Evolutionary conservation across 2,888 invertebrate species (phyloP).

Genomic region (Platycheirus albimanus): DNA sequence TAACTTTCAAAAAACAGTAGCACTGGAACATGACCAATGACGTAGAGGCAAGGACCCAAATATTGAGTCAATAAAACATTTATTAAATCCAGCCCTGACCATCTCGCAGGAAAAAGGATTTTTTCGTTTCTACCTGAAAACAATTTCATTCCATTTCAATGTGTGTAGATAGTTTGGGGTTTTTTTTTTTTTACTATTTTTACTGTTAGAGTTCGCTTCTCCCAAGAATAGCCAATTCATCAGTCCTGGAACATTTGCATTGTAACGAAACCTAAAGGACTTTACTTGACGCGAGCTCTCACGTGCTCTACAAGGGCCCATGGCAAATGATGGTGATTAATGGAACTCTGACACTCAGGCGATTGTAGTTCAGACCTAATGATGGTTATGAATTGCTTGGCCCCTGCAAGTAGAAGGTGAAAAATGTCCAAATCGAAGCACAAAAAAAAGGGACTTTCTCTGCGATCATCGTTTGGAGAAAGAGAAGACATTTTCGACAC

Average conservation of each 20-base stretch:
- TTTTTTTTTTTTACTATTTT: slow-evolving; percentile 23
- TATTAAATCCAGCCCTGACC: background rate
- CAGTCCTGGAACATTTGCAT: slow-evolving; percentile 66
- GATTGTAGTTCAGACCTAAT: slow-evolving; percentile 73
- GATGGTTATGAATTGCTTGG: slow-evolving; percentile 73
- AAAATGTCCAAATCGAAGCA: slow-evolving; percentile 65
- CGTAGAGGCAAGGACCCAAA: too few relatives aligned
- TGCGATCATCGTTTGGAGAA: slow-evolving; percentile 12
- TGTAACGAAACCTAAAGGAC: slow-evolving; percentile 59
- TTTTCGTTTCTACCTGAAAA: slow-evolving; percentile 36
- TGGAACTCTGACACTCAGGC: slow-evolving; percentile 70
- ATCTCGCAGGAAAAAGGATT: background rate
- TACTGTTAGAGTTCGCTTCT: background rate
- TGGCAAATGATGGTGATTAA: slow-evolving; percentile 73
- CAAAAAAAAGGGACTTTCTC: slow-evolving; percentile 43
- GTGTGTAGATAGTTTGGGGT: slow-evolving; percentile 47
- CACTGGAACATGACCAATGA: too few relatives aligned
- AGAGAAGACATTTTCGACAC: slow-evolving; percentile 71
- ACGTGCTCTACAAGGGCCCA: slow-evolving; percentile 37
- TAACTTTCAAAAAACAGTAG: too few relatives aligned
- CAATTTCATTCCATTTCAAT: slow-evolving; percentile 38
- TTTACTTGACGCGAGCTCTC: slow-evolving; percentile 49
- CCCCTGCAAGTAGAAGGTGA: slow-evolving; percentile 69
- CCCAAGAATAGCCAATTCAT: slow-evolving; percentile 56
- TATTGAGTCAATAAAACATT: too few relatives aligned